phyloP scores from a whole-genome alignment of 1,140 invertebrate genomes.

The Caenorhabditis inopinata region DNA sequence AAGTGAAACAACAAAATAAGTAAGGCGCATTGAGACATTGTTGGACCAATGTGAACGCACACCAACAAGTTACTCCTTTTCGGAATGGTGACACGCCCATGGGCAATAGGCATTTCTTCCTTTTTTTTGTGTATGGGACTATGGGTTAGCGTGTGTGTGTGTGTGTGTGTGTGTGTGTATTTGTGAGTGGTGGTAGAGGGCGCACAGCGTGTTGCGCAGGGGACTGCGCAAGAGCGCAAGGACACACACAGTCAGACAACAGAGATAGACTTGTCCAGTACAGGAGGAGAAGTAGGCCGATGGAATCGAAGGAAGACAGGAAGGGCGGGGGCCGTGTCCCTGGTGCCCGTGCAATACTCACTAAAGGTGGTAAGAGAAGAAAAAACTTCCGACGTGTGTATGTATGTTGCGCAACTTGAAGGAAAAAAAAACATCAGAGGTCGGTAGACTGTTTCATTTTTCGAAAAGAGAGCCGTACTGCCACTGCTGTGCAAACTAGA shows the following conservation, averaged over 20 bases:
- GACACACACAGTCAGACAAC: conserved; percentile 7
- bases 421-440: conserved; percentile 15
- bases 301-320: neutral
- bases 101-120: neutral
- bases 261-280: conserved; percentile 19
- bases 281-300: neutral
- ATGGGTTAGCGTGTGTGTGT: neutral
- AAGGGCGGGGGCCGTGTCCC: neutral
- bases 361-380: neutral
- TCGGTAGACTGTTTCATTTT: conserved; percentile 7
- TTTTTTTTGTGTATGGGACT: neutral
- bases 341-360: neutral
- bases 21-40: too few species aligned
- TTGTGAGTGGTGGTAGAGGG: neutral
- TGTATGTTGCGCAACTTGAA: conserved; percentile 18
- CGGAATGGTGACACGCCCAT: neutral
- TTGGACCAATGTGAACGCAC: neutral
- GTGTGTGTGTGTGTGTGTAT: neutral
- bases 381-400: neutral
- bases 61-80: conserved; percentile 22
- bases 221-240: conserved; percentile 8
- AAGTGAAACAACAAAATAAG: too few species aligned
- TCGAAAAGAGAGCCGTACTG: conserved; percentile 3
- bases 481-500: conserved; percentile 25
- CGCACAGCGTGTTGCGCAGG: conserved; percentile 15